Base-by-base conservation (phyloP, 2,113 vertebrate species). In the Lagenorhynchus albirostris region DNA sequence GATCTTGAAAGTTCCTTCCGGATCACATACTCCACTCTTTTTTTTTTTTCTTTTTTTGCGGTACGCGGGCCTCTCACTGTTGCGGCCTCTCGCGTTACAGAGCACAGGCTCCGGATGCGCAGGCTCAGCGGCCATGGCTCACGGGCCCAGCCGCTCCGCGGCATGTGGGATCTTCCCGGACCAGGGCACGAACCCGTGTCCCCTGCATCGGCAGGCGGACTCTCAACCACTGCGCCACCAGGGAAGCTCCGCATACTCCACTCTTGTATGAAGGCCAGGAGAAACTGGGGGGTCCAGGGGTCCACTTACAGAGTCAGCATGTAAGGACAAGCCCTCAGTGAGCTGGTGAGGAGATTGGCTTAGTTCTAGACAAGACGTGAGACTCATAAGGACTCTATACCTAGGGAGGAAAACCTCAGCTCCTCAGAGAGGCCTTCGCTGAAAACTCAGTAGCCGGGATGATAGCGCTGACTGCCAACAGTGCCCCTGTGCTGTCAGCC, bases 401-500 rank as follows among this genome's bases (percentile, higher is more conserved):
- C 7, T 23, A 2, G 6, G 10, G 36, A 92, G 60, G 74, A 53
- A 84, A 63, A 13, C 23, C 53, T 63, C 60, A 44, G 36, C 26
- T 91, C 15, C 20, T 55, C 12, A 10, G 13, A 17, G 44, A 73
- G 41, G 1, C 3, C 12, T 13, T 62, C n/a, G 21, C 31, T 63
- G 29, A 67, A 73, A 36, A 14, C 60, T 41, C 63, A 50, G 4
- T 0, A 50, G 71, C 50, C 14, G 36, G 8, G 31, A 17, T 2
- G 21, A 33, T 2, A 70, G 36, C 0, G 11, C 17, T 5, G 1
- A 17, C 67, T 26, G 23, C 55, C 26, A 17, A 63, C 18, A 17
- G 44, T 4, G 0, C 3, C 50, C n/a, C 3, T 3, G 3, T 6
- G 5, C 3, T 25, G 6, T 10, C 20, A 10, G 15, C 18, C 2